Conservation (phyloP, 2,888 invertebrate species). For the Norana najaformis region DNA sequence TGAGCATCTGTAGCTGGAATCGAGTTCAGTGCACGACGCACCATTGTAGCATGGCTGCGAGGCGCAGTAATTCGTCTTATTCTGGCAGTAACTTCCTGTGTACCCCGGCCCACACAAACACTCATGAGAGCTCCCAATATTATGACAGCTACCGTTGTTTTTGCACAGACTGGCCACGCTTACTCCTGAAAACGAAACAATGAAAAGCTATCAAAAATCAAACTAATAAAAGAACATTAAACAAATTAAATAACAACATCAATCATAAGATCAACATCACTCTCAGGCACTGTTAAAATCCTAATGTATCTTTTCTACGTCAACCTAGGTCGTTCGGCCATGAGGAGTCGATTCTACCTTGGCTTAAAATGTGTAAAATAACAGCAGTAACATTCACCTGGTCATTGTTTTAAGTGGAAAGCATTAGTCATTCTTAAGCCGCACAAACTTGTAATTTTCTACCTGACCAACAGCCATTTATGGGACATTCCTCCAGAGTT, state of each 20-base stretch:
- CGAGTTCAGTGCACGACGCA: conserved; percentile 88
- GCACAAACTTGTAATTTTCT: too few species aligned
- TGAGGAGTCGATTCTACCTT: too few species aligned
- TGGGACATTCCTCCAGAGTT: too few species aligned
- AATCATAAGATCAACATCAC: not conserved
- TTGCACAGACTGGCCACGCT: conserved; percentile 79
- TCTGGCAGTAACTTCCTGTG: conserved; percentile 66
- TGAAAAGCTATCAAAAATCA: not conserved
- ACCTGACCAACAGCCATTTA: too few species aligned
- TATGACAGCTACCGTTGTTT: conserved; percentile 70
- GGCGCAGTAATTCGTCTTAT: conserved; percentile 88
- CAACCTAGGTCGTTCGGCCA: too few species aligned
- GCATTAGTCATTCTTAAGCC: too few species aligned
- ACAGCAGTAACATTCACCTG: too few species aligned
- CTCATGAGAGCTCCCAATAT: conserved; percentile 78
- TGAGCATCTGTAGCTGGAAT: conserved; percentile 70
- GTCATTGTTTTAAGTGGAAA: too few species aligned
- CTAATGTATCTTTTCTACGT: too few species aligned
- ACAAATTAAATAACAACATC: not conserved
- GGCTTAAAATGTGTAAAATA: too few species aligned
- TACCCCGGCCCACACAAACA: conserved; percentile 77
- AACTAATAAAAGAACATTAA: not conserved
- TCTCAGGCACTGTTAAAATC: too few species aligned
- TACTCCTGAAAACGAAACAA: conserved; percentile 62
- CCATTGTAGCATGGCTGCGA: conserved; percentile 89